Evolutionary conservation across 2,113 vertebrate species (phyloP), one percentile per base, ranked within the genome.

Genomic region (Calyptommatus sinebrachiatus): DNA sequence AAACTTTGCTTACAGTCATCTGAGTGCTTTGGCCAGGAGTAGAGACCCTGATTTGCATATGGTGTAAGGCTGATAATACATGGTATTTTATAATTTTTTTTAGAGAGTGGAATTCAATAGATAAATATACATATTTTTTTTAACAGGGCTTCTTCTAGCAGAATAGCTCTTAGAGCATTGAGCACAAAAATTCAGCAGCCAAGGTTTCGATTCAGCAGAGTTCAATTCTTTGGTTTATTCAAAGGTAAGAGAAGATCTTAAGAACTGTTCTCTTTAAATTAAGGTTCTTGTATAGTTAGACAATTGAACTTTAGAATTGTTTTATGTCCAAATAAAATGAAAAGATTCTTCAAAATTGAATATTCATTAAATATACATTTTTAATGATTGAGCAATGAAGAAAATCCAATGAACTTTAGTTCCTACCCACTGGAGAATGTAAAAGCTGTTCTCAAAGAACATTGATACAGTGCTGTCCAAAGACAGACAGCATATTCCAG

Each of bases 61-160:
- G 8, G 7, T 83, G 94, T 95, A 93, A 93, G 92, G 12, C 63
- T 79, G 76, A 84, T 65, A 21, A 24, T 60, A 35, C 69, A 31
- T 41, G 35, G 35, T 41, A 41, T 1, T 20, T 75, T 61, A 8
- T 2, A 41, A 70, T 70, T 65, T 21, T 57, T 68, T 20, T 71
- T 66, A 18, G 69, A 46, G 12, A 80, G 69, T 35, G 24, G 12
- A 0, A 22, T 76, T 1, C 26, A 80, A 50, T 22, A 69, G 14
- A 31, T 74, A 8, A n/a, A 24, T 1, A 35, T 90, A 24, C 1
- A 35, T 90, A 11, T n/a, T n/a, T 50, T 35, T 77, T 9, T 2
- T 61, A 84, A 46, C 84, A 94, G 93, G 78, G 88, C 89, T 85
- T 85, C 92, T 86, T 85, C 86, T 63, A 91, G 88, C 87, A 91